These are phyloP conservation scores for Catostomus latipinnis DNA, from an alignment of 2,797 vertebrate genomes.

Conservation along the genomic window DNA sequence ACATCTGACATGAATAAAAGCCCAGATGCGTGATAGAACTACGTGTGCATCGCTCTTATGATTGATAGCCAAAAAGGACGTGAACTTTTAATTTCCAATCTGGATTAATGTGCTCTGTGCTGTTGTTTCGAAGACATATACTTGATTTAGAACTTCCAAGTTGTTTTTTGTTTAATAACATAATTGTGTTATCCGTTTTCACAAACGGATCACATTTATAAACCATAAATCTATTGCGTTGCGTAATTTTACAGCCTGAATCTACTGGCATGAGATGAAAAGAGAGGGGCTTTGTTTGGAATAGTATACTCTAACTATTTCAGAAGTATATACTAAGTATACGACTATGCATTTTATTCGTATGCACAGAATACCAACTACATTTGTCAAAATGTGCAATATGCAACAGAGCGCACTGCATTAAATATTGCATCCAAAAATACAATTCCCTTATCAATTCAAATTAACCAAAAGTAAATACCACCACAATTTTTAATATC, in stretches of 20 bases:
- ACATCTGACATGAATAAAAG: slow-evolving; percentile 45
- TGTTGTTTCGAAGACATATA: slow-evolving; percentile 9
- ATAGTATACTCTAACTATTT: too few species aligned
- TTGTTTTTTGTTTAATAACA: slow-evolving; percentile 27
- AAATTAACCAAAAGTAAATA: too few species aligned
- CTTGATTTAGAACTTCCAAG: not conserved
- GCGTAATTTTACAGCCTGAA: slow-evolving; percentile 15
- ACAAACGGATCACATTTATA: slow-evolving; percentile 18
- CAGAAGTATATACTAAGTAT: too few species aligned
- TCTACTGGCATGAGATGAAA: slow-evolving; percentile 18
- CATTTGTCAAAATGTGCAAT: too few species aligned
- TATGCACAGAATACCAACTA: too few species aligned
- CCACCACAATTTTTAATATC: too few species aligned
- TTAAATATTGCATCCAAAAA: too few species aligned
- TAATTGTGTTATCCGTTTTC: slow-evolving; percentile 13
- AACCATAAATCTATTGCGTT: slow-evolving; percentile 35
- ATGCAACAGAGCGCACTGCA: too few species aligned
- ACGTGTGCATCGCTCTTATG: slow-evolving; percentile 16
- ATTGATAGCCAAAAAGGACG: slow-evolving; percentile 12
- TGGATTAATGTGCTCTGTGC: not conserved
- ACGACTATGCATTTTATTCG: too few species aligned
- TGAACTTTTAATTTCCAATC: not conserved
- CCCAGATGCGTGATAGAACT: slow-evolving; percentile 20
- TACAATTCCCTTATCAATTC: too few species aligned
- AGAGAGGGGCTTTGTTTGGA: slow-evolving; percentile 9